Evolutionary conservation across 92 coral and sea anemone species (phyloP), one percentile per base, ranked within the genome.

Genomic region (Palythoa heliodiscus): DNA sequence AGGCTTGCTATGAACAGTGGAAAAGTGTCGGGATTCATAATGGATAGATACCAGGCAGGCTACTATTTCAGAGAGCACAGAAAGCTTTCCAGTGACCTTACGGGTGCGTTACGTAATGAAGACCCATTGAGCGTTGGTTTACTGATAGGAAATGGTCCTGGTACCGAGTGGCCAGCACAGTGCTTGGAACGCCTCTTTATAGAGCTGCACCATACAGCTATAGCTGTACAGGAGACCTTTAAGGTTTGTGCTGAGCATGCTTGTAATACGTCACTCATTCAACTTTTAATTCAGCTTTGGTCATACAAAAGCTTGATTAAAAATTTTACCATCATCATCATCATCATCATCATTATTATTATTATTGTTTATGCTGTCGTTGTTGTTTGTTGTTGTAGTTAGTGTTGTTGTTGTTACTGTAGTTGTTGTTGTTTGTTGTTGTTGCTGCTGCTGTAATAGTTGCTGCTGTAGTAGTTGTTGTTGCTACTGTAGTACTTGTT

Each of bases 11-110:
- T 78, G 40, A n/a, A 43, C 55, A 20, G 16, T 9, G 35, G 2
- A 2, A 4, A 39, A 5, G 72, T 78, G 72, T 22, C 54, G 16
- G 83, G 83, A 1, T 78, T 78, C 35, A 35, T 78, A 19, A 78
- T 78, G 83, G 83, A 61, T 8, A 63, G 83, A 11, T 78, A 78
- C n/a, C 72, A 78, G 19, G 83, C 83, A 1, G 83, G 83, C 3
- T 17, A 78, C 19, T 78, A 78, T 11, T 63, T 78, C 2, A 61
- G 40, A 78, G 29, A 22, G 19, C 47, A 78, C 58, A 63, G 22
- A 3, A 22, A 43, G 0, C 37, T 78, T n/a, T 63, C 83, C n/a
- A 37, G 40, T 14, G 0, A 60, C 0, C 73, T 78, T 5, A 78
- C 83, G 20, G 83, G 55, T 40, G 73, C 52, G 39, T 22, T 78